phyloP scores from a whole-genome alignment of 1,140 invertebrate genomes.

The Bombus haemorrhoidalis region DNA sequence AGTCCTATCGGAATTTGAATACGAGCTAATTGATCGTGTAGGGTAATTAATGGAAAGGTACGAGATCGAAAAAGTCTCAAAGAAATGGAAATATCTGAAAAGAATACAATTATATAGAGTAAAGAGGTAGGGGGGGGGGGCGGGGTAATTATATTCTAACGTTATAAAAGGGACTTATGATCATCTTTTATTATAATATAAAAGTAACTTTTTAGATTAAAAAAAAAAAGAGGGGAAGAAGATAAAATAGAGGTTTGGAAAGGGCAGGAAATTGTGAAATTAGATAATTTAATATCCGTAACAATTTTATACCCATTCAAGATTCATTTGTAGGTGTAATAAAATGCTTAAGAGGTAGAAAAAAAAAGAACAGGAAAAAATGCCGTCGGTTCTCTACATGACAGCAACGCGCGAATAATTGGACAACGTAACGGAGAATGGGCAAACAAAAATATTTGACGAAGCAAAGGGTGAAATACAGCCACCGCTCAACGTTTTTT shows the following conservation, averaged over 20 bases:
- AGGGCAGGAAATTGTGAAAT: background rate
- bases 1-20: background rate
- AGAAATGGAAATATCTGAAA: too few relatives aligned
- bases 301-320: background rate
- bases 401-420: constrained; percentile 11
- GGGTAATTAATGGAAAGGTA: too few relatives aligned
- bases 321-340: constrained; percentile 7
- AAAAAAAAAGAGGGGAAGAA: background rate
- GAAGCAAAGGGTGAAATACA: constrained; percentile 5
- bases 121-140: too few relatives aligned
- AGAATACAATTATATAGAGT: too few relatives aligned
- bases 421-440: constrained; percentile 11
- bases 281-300: background rate
- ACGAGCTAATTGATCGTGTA: too few relatives aligned
- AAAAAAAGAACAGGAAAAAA: background rate
- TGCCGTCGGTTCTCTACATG: background rate
- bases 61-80: too few relatives aligned
- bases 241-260: background rate
- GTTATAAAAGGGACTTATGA: too few relatives aligned
- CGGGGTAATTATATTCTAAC: too few relatives aligned
- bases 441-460: constrained; percentile 32
- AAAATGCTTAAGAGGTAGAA: constrained; percentile 3
- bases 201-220: too few relatives aligned
- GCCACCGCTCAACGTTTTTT: background rate
- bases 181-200: too few relatives aligned